These are phyloP conservation scores for Synanthedon vespiformis DNA, from an alignment of 2,888 invertebrate species.

Conservation along the genomic window DNA sequence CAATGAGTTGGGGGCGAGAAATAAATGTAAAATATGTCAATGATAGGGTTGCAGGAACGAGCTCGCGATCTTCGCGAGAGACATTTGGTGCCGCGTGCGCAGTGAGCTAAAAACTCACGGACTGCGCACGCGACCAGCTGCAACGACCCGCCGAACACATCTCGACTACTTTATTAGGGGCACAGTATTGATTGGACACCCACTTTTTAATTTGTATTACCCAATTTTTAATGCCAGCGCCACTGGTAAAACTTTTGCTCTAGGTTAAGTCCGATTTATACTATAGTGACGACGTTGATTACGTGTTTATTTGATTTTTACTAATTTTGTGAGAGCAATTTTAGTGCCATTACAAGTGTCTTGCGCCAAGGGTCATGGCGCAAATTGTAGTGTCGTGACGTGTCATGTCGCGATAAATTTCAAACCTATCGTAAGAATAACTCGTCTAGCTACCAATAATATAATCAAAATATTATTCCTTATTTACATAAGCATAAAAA, in stretches of 20 bases:
- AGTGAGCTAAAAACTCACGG: constrained; percentile 18
- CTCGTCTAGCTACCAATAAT: no score
- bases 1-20: constrained; percentile 32
- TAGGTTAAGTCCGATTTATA: no score
- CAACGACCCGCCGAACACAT: constrained; percentile 18
- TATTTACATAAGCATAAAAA: no score
- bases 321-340: no score
- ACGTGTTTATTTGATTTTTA: no score
- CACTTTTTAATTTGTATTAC: background rate
- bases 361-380: no score
- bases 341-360: no score
- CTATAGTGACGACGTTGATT: no score
- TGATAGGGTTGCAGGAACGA: constrained; percentile 24
- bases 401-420: no score
- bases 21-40: constrained; percentile 35
- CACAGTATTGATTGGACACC: background rate
- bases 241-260: background rate
- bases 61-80: constrained; percentile 13
- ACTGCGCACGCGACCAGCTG: constrained; percentile 43
- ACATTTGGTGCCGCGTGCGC: constrained; percentile 26
- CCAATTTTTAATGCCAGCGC: background rate
- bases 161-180: constrained; percentile 19
- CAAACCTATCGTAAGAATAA: no score
- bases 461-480: no score
- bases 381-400: no score